Evolutionary conservation across 2,797 vertebrate species (phyloP).

Genomic region (Pseudochirops cupreus): DNA sequence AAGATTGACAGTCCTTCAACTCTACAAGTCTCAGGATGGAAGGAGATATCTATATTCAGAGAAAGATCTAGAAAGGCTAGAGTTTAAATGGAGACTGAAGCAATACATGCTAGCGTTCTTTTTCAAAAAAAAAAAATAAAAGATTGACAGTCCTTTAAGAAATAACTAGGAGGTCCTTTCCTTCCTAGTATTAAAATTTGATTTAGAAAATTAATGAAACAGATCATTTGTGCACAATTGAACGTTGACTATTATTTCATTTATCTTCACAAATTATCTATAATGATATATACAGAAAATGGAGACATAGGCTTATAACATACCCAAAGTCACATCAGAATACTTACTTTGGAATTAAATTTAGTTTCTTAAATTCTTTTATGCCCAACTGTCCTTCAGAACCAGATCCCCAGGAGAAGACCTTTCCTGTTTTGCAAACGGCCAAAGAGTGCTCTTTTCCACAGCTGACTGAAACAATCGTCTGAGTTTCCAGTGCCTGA

Average conservation of each 20-base stretch:
- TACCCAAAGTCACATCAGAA: slow-evolving; percentile 15
- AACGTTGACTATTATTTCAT: neutral
- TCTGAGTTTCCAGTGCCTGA: slow-evolving; percentile 61
- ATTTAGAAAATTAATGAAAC: slow-evolving; percentile 19
- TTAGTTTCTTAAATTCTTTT: slow-evolving; percentile 49
- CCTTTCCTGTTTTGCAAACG: slow-evolving; percentile 83
- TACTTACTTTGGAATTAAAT: slow-evolving; percentile 83
- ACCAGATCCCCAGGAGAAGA: slow-evolving; percentile 89
- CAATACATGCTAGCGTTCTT: too few species aligned
- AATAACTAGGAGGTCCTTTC: slow-evolving; percentile 33
- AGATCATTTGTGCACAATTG: slow-evolving; percentile 36
- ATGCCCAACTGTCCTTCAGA: slow-evolving; percentile 88
- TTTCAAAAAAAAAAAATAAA: neutral
- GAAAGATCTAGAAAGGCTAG: too few species aligned
- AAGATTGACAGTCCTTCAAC: neutral
- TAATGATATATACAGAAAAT: slow-evolving; percentile 30
- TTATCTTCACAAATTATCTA: slow-evolving; percentile 10
- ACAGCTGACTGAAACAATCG: slow-evolving; percentile 83
- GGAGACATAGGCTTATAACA: neutral
- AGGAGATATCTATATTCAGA: too few species aligned
- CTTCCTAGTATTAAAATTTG: slow-evolving; percentile 25
- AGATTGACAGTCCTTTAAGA: neutral
- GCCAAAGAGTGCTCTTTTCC: slow-evolving; percentile 89
- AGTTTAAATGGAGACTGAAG: too few species aligned
- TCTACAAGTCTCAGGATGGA: too few species aligned